Base-by-base conservation (phyloP, 2,113 vertebrate species). In the Dinomys branickii region DNA sequence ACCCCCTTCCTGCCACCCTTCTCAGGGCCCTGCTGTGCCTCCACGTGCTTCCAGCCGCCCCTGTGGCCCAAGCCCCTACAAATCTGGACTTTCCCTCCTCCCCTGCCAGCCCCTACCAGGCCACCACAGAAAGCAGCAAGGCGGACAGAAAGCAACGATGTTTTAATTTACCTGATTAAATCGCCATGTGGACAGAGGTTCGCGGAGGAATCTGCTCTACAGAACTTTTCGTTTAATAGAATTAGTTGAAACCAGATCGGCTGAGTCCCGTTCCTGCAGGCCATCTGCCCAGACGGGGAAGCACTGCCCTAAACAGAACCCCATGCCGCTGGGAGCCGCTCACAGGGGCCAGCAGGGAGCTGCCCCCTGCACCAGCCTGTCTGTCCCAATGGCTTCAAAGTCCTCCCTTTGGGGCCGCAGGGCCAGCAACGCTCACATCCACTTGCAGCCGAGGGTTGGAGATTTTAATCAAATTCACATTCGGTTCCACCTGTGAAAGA, bases 221-320 rank as follows among this genome's bases (percentile, higher is more conserved):
- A 98, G 98, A 97, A 96, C 97, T 96, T 98, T 97, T 89, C 94
- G 19, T 95, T 98, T 98, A 98, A 97, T 97, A 93, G 98, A 98
- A 98, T 98, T 97, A 98, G 97, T 97, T 98, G 97, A 98, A 98
- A 97, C 97, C 97, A 98, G 97, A 98, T 98, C 98, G 38, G 97
- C 95, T 78, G 2, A 96, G 95, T 80, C 97, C 94, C 0, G 63
- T 98, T 93, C 97, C 98, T 97, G 97, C 96, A 96, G 98, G 97
- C 98, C 98, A 97, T 97, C 97, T 97, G 98, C 97, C 96, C 97
- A 98, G 98, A 97, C 97, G 1, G 96, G 93, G 93, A 86, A 97
- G 4, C 41, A 0, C 94, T 85, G 85, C 94, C 89, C 97, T 97
- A 96, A 97, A 52, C 38, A 78, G 97, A 97, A 94, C 96, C 98